Percentiles rank a stretch among this genome's conserved stretches.
These are phyloP conservation scores for Scaptomyza pallida DNA, from an alignment of 1,140 invertebrate species.

Conservation along the genomic window DNA sequence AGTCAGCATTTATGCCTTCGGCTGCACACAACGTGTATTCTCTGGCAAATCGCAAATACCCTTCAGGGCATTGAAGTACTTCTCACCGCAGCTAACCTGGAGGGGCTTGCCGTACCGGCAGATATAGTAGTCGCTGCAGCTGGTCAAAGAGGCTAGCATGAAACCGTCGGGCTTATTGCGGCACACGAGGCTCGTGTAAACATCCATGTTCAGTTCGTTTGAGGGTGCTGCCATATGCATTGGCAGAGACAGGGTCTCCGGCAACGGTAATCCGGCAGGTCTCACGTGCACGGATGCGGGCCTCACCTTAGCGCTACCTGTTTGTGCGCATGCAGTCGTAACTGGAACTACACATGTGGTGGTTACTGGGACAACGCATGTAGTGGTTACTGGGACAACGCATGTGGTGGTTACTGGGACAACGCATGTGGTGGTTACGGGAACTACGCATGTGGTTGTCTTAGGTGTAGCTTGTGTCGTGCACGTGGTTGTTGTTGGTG, in stretches of 20 bases:
- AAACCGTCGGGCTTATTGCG: conserved; percentile 72
- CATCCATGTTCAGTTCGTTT: conserved; percentile 46
- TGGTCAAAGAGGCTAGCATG: conserved; percentile 70
- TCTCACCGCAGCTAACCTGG: conserved; percentile 63
- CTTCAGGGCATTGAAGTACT: conserved; percentile 74
- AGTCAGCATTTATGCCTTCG: conserved; percentile 32
- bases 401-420: conserved; percentile 36
- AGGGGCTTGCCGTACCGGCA: conserved; percentile 67
- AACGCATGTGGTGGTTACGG: conserved; percentile 3
- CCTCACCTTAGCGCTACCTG: background rate
- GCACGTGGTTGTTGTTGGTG: conserved; percentile 33
- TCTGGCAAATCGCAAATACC: conserved; percentile 76
- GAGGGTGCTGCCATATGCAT: conserved; percentile 11
- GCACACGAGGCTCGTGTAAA: conserved; percentile 66
- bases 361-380: too few species aligned
- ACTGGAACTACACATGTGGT: conserved; percentile 13
- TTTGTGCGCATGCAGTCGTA: background rate
- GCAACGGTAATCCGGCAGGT: conserved; percentile 19
- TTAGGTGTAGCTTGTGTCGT: too few species aligned
- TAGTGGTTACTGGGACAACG: conserved; percentile 1
- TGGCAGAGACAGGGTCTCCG: conserved; percentile 6
- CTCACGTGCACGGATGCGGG: conserved; percentile 3
- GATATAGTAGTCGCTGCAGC: conserved; percentile 76
- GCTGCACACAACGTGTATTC: conserved; percentile 72
- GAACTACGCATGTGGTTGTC: conserved; percentile 24